Evolutionary conservation across 1,140 invertebrate genomes (phyloP).

Genomic region (Drosophila triauraria): DNA sequence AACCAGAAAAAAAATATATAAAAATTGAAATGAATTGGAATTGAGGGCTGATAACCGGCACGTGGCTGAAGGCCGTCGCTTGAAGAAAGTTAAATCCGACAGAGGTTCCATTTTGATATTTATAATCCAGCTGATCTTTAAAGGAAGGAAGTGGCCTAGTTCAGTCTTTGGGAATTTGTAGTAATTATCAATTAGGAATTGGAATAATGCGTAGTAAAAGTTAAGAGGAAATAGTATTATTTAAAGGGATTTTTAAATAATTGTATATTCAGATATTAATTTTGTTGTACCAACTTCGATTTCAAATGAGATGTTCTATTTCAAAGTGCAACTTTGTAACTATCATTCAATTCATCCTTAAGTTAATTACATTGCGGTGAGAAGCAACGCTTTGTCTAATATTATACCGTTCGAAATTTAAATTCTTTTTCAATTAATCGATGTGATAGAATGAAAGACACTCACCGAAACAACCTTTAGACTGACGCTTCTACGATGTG

Average conservation of each 20-base stretch:
- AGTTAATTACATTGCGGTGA: too few relatives aligned
- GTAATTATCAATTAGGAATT: not conserved
- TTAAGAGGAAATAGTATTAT: not conserved
- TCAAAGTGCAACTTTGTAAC: too few relatives aligned
- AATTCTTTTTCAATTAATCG: too few relatives aligned
- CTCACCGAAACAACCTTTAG: too few relatives aligned
- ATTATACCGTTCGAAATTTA: too few relatives aligned
- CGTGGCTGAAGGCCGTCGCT: slow-evolving; percentile 29
- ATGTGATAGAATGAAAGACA: too few relatives aligned
- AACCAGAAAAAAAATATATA: slow-evolving; percentile 22
- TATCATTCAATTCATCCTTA: too few relatives aligned
- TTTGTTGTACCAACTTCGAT: too few relatives aligned
- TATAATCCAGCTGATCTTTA: not conserved
- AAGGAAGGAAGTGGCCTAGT: not conserved
- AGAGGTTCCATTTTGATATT: not conserved
- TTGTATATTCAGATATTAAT: too few relatives aligned
- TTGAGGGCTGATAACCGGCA: slow-evolving; percentile 33
- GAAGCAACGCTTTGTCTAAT: too few relatives aligned
- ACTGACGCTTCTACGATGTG: too few relatives aligned
- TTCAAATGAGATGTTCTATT: too few relatives aligned
- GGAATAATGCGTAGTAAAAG: not conserved
- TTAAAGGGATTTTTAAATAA: not conserved
- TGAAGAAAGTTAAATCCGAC: not conserved
- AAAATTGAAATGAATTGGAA: slow-evolving; percentile 32
- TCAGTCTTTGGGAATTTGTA: not conserved